These are phyloP conservation scores for Mythimna albipuncta DNA, from an alignment of 2,888 invertebrate species.

Conservation along the genomic window DNA sequence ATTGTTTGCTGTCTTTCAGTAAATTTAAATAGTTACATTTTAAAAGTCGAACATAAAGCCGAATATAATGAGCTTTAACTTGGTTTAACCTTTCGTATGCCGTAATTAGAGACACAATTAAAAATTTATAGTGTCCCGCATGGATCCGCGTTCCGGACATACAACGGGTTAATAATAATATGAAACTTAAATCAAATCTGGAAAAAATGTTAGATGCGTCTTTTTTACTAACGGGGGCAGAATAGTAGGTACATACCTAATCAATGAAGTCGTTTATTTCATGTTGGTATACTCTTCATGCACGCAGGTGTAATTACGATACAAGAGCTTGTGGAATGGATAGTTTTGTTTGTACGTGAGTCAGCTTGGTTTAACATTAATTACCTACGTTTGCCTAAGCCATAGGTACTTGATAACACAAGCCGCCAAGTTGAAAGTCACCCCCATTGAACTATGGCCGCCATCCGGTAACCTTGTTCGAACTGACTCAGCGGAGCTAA, in stretches of 20 bases:
- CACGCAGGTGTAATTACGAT: conserved; percentile 11
- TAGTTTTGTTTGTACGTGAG: conserved; percentile 7
- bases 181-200: too few species aligned
- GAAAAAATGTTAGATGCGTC: too few species aligned
- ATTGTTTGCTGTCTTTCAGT: too few species aligned
- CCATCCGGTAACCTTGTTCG: conserved; percentile 32
- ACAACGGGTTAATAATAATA: too few species aligned
- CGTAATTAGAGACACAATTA: too few species aligned
- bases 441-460: conserved; percentile 18
- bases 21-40: too few species aligned
- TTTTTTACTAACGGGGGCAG: too few species aligned
- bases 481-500: conserved; percentile 27
- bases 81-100: too few species aligned
- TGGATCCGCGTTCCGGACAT: too few species aligned
- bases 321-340: not conserved
- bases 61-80: too few species aligned
- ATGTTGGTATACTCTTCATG: not conserved
- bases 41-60: too few species aligned
- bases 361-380: not conserved
- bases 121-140: too few species aligned
- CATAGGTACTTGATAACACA: conserved; percentile 10
- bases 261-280: not conserved
- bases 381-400: not conserved
- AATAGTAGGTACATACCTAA: not conserved
- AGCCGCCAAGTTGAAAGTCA: conserved; percentile 20